Conservation (phyloP, 1,140 invertebrate genomes). For the Hyles euphorbiae region DNA sequence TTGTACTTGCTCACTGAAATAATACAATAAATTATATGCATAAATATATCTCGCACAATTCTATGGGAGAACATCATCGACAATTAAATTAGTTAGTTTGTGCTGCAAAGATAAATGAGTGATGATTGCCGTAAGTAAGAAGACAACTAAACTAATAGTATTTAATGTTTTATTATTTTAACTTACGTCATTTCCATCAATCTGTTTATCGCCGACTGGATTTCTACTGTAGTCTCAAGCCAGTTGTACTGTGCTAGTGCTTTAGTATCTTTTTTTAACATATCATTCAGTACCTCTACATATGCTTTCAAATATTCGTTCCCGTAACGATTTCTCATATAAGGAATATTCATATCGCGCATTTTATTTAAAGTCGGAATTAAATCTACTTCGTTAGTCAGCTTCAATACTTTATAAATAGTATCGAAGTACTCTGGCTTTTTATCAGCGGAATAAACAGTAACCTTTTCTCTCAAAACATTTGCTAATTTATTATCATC, state of each 20-base stretch:
- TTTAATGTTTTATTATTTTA: neutral
- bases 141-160: too few relatives aligned
- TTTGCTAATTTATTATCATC: neutral
- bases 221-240: slow-evolving; percentile 42
- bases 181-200: slow-evolving; percentile 47
- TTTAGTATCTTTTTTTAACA: slow-evolving; percentile 21
- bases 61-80: too few relatives aligned
- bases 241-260: slow-evolving; percentile 39
- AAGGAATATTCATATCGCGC: slow-evolving; percentile 1
- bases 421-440: slow-evolving; percentile 1
- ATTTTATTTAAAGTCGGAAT: slow-evolving; percentile 3
- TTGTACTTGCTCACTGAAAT: slow-evolving; percentile 30
- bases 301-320: slow-evolving; percentile 13
- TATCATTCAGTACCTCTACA: slow-evolving; percentile 25
- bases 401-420: slow-evolving; percentile 4
- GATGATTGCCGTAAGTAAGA: too few relatives aligned
- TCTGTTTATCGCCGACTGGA: slow-evolving; percentile 38
- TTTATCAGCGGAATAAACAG: neutral
- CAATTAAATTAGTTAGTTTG: too few relatives aligned
- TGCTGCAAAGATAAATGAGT: too few relatives aligned
- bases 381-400: slow-evolving; percentile 1
- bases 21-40: too few relatives aligned
- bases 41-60: too few relatives aligned
- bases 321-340: slow-evolving; percentile 2
- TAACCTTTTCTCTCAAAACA: neutral